A percentile compares a stretch with the other conserved stretches of the same genome.
Conservation (phyloP, 1,140 invertebrate genomes). For the Latrodectus geometricus region DNA sequence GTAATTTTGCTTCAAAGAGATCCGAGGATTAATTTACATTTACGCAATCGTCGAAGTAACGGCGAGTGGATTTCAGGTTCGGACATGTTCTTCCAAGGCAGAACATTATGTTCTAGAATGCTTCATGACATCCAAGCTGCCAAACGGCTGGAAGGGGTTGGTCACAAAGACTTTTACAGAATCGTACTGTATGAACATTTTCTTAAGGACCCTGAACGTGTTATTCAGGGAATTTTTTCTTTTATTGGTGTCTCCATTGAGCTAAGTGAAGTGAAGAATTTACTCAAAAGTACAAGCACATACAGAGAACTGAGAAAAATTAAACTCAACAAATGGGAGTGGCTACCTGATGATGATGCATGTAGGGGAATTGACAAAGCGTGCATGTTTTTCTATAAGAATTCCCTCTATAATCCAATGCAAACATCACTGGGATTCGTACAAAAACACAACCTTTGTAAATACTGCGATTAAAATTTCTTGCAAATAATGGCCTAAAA, state of each 20-base stretch:
- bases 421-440: neutral
- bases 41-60: conserved; percentile 7
- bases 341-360: conserved; percentile 42
- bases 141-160: conserved; percentile 10
- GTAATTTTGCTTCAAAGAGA: conserved; percentile 43
- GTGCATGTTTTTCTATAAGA: conserved; percentile 43
- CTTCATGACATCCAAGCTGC: conserved; percentile 38
- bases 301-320: conserved; percentile 13
- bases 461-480: conserved; percentile 47
- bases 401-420: conserved; percentile 53
- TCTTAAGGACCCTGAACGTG: conserved; percentile 44
- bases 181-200: conserved; percentile 54
- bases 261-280: neutral
- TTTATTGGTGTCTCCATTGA: conserved; percentile 17
- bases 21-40: conserved; percentile 34
- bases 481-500: no score
- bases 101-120: conserved; percentile 53
- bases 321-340: conserved; percentile 49
- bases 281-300: conserved; percentile 15
- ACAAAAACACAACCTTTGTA: conserved; percentile 42
- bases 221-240: conserved; percentile 32
- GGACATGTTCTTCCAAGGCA: conserved; percentile 56
- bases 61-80: conserved; percentile 18
- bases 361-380: conserved; percentile 35
- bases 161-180: conserved; percentile 34